Conservation (phyloP, 2,113 vertebrate genomes). For the Murina feae region DNA sequence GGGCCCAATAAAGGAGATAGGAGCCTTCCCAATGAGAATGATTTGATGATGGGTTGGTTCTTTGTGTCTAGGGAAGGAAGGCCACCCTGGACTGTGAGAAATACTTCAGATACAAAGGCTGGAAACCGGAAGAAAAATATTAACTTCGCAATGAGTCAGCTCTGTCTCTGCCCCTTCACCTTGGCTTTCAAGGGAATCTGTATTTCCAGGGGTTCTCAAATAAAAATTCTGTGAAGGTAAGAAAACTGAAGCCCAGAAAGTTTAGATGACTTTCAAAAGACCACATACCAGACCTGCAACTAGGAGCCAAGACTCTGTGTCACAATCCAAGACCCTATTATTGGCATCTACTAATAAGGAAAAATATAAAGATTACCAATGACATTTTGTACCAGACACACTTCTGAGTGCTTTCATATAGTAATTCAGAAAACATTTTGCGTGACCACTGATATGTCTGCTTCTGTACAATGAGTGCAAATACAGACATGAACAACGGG, state of each 20-base stretch:
- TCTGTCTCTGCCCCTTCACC: background rate
- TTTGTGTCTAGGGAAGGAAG: background rate
- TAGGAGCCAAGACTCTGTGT: background rate
- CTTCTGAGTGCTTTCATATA: background rate
- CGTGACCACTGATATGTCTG: background rate
- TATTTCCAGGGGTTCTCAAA: background rate
- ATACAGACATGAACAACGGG: background rate
- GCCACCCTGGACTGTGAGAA: background rate
- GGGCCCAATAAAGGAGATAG: background rate
- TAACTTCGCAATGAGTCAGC: background rate
- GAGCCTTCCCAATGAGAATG: background rate
- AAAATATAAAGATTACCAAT: background rate
- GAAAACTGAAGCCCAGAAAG: background rate
- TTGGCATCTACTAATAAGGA: background rate
- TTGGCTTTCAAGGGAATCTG: background rate
- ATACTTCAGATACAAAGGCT: background rate
- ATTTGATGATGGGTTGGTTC: background rate
- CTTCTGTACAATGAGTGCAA: background rate
- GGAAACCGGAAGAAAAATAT: background rate
- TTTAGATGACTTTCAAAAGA: background rate
- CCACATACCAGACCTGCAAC: background rate
- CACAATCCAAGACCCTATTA: background rate
- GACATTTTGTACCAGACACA: background rate
- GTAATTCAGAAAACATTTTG: background rate
- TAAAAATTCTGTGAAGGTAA: background rate